These are phyloP conservation scores for Puma concolor DNA, from an alignment of 2,113 vertebrate genomes.

Conservation along the genomic window DNA sequence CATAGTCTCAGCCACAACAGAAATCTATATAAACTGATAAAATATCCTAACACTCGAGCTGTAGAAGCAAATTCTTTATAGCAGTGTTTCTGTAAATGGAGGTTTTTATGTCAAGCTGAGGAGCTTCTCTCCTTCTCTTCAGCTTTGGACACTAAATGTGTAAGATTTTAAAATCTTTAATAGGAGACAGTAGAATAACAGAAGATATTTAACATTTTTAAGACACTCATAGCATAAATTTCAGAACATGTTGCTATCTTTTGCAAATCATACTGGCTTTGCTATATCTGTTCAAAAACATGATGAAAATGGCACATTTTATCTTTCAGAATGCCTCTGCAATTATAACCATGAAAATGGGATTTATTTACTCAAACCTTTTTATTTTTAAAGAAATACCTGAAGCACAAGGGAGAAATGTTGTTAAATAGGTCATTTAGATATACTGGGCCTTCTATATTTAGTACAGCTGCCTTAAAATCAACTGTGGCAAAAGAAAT, in stretches of 20 bases:
- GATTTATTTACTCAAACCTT: neutral
- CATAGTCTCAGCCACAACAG: neutral
- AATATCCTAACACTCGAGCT: neutral
- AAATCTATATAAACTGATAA: neutral
- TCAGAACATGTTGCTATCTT: conserved; percentile 9
- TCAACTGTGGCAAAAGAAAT: neutral
- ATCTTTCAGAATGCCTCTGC: neutral
- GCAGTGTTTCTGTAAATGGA: neutral
- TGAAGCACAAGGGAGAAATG: neutral
- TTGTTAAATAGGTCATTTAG: conserved; percentile 67
- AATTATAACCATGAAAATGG: neutral
- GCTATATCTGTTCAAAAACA: conserved; percentile 5
- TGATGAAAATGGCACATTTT: conserved; percentile 10
- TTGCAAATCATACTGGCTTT: neutral
- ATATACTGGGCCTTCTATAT: conserved; percentile 23
- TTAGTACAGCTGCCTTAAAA: conserved; percentile 54
- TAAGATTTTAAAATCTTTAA: neutral
- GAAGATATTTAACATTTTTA: neutral
- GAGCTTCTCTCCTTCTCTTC: neutral
- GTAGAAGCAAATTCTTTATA: neutral
- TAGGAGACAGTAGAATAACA: neutral
- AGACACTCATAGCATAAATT: neutral
- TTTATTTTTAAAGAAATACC: neutral
- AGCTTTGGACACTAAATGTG: neutral
- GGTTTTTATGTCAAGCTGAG: neutral